phyloP scores from a whole-genome alignment of 2,797 vertebrate genomes.

The Gymnodraco acuticeps region DNA sequence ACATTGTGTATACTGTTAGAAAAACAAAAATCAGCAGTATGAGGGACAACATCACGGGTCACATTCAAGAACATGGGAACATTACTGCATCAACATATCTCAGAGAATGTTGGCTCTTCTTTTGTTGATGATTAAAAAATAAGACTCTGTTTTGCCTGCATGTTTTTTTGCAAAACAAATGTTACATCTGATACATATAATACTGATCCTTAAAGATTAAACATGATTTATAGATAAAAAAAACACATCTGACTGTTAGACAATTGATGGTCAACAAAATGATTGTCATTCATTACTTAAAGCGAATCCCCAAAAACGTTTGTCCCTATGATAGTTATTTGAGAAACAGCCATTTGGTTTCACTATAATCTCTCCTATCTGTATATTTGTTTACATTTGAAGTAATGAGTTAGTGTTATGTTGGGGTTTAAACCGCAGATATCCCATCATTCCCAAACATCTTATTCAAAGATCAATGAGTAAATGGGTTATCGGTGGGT shows the following conservation, averaged over 20 bases:
- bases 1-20: conserved; percentile 60
- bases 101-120: conserved; percentile 11
- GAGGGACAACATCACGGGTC: conserved; percentile 45
- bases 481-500: conserved; percentile 55
- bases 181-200: neutral
- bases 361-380: conserved; percentile 24
- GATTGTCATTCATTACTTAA: neutral
- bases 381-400: conserved; percentile 48
- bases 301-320: neutral
- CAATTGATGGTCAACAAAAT: neutral
- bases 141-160: neutral
- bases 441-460: conserved; percentile 53
- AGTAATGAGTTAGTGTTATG: conserved; percentile 17
- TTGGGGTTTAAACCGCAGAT: conserved; percentile 37
- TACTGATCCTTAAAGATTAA: neutral
- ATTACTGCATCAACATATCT: conserved; percentile 28
- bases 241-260: neutral
- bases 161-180: neutral
- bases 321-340: neutral
- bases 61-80: conserved; percentile 46
- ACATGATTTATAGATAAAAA: neutral
- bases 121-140: neutral
- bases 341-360: conserved; percentile 12
- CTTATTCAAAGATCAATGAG: conserved; percentile 52
- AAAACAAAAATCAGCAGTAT: conserved; percentile 62